These are phyloP conservation scores for Nebria salina DNA, from an alignment of 2,888 invertebrate species.

Conservation along the genomic window DNA sequence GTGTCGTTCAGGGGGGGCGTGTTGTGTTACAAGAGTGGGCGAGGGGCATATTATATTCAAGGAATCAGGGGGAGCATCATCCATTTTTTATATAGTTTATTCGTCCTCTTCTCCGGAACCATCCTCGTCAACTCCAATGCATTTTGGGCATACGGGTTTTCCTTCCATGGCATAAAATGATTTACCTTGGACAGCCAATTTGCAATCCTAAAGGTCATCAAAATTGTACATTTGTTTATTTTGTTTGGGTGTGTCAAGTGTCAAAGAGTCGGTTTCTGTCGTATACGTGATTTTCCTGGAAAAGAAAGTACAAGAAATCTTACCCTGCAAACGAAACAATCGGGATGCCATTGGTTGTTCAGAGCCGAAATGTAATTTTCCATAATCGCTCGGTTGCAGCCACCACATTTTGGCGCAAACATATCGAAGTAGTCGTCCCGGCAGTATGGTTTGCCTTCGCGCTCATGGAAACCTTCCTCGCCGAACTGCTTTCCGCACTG, in stretches of 20 bases:
- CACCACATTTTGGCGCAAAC: constrained; percentile 98
- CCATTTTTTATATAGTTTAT: constrained; percentile 54
- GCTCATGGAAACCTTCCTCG: constrained; percentile 97
- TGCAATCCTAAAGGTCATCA: constrained; percentile 81
- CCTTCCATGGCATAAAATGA: constrained; percentile 98
- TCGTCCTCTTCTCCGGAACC: constrained; percentile 66
- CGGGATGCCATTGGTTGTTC: constrained; percentile 97
- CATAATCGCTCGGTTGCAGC: constrained; percentile 95
- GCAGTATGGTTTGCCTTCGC: constrained; percentile 96
- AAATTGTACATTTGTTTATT: not conserved
- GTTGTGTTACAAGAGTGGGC: constrained; percentile 41
- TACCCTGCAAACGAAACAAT: constrained; percentile 99
- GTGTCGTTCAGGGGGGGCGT: constrained; percentile 47
- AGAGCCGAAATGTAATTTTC: constrained; percentile 98
- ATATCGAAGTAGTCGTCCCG: constrained; percentile 95
- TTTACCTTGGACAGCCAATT: constrained; percentile 90
- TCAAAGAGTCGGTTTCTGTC: not conserved
- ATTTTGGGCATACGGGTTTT: constrained; percentile 93
- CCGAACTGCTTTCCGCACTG: constrained; percentile 97
- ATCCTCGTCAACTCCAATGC: constrained; percentile 91
- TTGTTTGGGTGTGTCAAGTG: not conserved
- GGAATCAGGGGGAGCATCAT: constrained; percentile 51
- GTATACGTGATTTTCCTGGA: not conserved
- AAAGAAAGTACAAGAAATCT: constrained; percentile 59
- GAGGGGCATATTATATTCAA: constrained; percentile 49